A percentile compares a stretch with the other conserved stretches of the same genome.
These are phyloP conservation scores for Nothocercus julius DNA, from an alignment of 2,113 vertebrate genomes.

Conservation along the genomic window DNA sequence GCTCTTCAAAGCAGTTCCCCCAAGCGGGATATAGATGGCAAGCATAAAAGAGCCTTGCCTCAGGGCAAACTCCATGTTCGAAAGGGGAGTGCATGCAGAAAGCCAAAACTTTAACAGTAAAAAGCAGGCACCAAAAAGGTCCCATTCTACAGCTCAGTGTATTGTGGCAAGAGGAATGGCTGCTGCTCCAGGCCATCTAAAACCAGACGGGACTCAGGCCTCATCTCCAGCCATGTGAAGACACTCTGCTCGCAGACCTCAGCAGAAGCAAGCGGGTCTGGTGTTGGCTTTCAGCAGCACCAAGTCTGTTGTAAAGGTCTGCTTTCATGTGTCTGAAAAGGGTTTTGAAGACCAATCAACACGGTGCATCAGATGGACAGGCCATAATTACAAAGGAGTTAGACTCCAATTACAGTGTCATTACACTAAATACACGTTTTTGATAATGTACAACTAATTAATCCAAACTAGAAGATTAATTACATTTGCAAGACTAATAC, in stretches of 20 bases:
- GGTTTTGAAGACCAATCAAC: background rate
- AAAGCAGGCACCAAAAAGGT: background rate
- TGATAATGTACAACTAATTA: background rate
- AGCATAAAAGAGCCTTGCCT: background rate
- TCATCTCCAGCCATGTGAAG: background rate
- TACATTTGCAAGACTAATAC: background rate
- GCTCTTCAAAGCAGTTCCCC: background rate
- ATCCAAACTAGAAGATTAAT: background rate
- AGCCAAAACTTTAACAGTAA: background rate
- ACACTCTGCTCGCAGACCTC: background rate
- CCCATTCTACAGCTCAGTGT: background rate
- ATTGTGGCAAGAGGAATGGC: background rate
- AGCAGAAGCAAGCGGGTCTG: background rate
- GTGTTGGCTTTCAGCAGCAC: background rate
- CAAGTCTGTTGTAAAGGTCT: background rate
- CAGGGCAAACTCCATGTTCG: background rate
- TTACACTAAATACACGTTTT: background rate
- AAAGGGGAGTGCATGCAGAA: background rate
- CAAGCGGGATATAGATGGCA: background rate
- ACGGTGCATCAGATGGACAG: background rate
- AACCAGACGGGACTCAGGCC: background rate
- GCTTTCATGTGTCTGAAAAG: background rate
- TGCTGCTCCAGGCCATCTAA: background rate
- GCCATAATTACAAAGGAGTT: background rate
- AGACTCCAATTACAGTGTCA: background rate